Evolutionary conservation across 2,113 vertebrate genomes (phyloP), one percentile per base, ranked within the genome.

Genomic region (Sceloporus undulatus): DNA sequence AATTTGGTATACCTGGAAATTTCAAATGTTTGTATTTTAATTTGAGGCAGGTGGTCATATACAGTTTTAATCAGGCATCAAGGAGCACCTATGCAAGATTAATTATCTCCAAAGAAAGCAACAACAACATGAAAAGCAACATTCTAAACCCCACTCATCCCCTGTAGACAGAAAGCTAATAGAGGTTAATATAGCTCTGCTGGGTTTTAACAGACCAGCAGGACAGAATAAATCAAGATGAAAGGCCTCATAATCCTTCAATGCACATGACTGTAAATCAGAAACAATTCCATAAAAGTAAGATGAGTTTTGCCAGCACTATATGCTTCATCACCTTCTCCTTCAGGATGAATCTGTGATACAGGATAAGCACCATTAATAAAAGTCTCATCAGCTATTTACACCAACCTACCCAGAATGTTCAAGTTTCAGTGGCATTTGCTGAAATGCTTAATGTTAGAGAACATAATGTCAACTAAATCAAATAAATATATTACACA

Each of bases 171-270:
- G 27, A 68, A 13, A 89, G 66, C 38, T 84, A 84, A 88, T 71
- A 25, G 54, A 85, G 76, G 38, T 59, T 54, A 89, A 85, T 38
- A 48, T 52, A 74, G 27, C 27, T 79, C 75, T 85, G 76, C 76
- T 84, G 76, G 56, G 56, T 84, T 66, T 73, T 23, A 78, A 42
- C 8, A 79, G 29, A 40, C 8, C 52, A 42, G 52, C 9, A 40
- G 13, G 52, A 79, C 23, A 42, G 75, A 59, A 73, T 79, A 79
- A 89, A 84, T 79, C 87, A 88, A 84, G 29, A 73, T 85, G 18
- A 89, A 73, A 71, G 27, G 29, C 6, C 18, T 18, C 34, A n/a
- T 73, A 71, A 79, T 62, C 54, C 68, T 25, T 38, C 77, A 54
- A 62, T 2, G 56, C 38, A 27, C 19, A 48, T 59, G 52, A 71